These are phyloP conservation scores for Branchinecta lynchi DNA, from an alignment of 1,140 invertebrate species.

Conservation along the genomic window DNA sequence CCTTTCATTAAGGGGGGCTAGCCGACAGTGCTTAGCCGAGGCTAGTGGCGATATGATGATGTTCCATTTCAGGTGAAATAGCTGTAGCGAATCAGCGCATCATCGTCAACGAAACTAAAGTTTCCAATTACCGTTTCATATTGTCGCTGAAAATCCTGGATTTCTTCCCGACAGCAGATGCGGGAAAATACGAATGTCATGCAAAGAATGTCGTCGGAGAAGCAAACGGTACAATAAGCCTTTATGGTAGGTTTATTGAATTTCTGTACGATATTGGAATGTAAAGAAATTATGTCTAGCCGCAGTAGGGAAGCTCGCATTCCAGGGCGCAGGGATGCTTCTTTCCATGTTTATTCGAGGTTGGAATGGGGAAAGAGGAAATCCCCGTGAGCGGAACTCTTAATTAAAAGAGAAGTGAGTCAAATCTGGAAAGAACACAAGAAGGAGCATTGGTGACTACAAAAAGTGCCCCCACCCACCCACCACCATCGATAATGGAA, in stretches of 20 bases:
- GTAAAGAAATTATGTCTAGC: too few species aligned
- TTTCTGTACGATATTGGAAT: neutral
- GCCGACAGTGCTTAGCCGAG: neutral
- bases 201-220: conserved; percentile 83
- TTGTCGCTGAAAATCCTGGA: conserved; percentile 32
- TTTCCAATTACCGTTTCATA: conserved; percentile 28
- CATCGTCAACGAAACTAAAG: conserved; percentile 21
- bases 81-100: conserved; percentile 17
- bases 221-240: conserved; percentile 73
- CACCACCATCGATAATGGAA: too few species aligned
- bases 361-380: too few species aligned
- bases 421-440: too few species aligned
- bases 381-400: too few species aligned
- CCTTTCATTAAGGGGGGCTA: too few species aligned
- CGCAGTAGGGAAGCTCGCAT: too few species aligned
- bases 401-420: too few species aligned
- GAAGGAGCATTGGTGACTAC: too few species aligned
- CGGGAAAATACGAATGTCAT: conserved; percentile 34
- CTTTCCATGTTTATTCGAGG: too few species aligned
- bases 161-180: conserved; percentile 30
- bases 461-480: too few species aligned
- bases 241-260: conserved; percentile 50
- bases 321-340: too few species aligned
- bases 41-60: neutral
- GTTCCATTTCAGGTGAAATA: conserved; percentile 16